phyloP scores from a whole-genome alignment of 2,113 vertebrate species.

The Tachuris rubrigastra region DNA sequence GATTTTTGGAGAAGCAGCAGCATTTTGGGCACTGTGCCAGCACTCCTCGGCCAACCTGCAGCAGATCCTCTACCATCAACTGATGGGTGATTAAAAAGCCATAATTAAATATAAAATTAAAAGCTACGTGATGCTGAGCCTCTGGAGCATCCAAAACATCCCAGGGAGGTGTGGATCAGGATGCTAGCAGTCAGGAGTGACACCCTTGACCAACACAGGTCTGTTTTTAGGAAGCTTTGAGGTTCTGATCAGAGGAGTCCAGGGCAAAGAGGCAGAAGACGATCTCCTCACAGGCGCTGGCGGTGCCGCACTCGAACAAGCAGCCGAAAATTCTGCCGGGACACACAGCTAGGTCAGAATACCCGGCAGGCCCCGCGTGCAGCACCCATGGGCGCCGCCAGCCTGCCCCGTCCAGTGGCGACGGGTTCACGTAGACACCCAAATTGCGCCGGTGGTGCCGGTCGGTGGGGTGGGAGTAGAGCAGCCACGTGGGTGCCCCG shows the following conservation, averaged over 20 bases:
- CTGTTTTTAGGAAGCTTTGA: rapidly evolving
- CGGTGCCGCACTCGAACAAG: conserved; percentile 84
- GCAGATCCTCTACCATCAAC: background rate
- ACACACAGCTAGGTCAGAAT: conserved; percentile 86
- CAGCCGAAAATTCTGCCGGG: conserved; percentile 77
- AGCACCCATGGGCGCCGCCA: conserved; percentile 85
- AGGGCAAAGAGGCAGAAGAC: conserved; percentile 65
- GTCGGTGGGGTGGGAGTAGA: conserved; percentile 88
- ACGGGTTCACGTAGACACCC: conserved; percentile 85
- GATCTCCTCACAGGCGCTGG: conserved; percentile 64
- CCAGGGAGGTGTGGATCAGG: background rate
- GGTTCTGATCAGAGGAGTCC: background rate
- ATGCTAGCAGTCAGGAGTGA: rapidly evolving
- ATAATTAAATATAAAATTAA: background rate
- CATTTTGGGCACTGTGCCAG: rapidly evolving
- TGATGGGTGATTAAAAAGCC: background rate
- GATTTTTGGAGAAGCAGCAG: background rate
- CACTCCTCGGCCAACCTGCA: background rate
- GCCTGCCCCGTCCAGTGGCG: conserved; percentile 61
- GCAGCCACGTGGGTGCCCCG: conserved; percentile 67
- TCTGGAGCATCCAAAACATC: rapidly evolving
- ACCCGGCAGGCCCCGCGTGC: conserved; percentile 82
- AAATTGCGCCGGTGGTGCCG: conserved; percentile 74
- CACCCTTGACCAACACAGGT: rapidly evolving
- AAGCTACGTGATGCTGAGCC: rapidly evolving